phyloP scores from a whole-genome alignment of 2,797 vertebrate species.

The Labroides dimidiatus region DNA sequence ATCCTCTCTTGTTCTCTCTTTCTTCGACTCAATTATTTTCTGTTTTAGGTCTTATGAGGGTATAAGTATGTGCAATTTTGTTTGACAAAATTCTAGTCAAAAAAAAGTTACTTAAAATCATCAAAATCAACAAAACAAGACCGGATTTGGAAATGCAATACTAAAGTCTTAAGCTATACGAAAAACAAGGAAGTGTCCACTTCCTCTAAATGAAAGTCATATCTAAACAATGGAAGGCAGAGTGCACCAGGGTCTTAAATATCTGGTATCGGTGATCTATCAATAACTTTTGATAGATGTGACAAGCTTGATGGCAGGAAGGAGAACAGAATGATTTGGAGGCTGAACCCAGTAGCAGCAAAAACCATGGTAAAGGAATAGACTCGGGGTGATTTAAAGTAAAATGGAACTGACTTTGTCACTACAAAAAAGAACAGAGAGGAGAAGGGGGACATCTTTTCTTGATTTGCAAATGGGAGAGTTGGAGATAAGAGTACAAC shows the following conservation, averaged over 20 bases:
- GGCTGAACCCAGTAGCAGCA: constrained; percentile 64
- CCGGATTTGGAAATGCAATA: constrained; percentile 86
- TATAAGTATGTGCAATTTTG: constrained; percentile 79
- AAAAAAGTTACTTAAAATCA: constrained; percentile 77
- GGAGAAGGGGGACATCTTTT: constrained; percentile 52
- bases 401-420: constrained; percentile 48
- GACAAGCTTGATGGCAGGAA: constrained; percentile 49
- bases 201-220: constrained; percentile 54
- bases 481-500: constrained; percentile 60
- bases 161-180: constrained; percentile 86
- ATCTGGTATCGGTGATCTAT: constrained; percentile 45
- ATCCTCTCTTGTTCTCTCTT: constrained; percentile 40
- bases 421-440: constrained; percentile 27
- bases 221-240: constrained; percentile 41
- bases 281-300: constrained; percentile 44
- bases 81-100: constrained; percentile 79
- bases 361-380: constrained; percentile 52
- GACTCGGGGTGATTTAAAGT: constrained; percentile 50
- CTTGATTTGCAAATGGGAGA: constrained; percentile 71
- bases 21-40: constrained; percentile 33
- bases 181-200: constrained; percentile 72
- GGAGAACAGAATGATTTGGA: constrained; percentile 77
- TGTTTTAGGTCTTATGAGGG: constrained; percentile 81
- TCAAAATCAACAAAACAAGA: constrained; percentile 78
- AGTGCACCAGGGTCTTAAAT: constrained; percentile 63